A percentile compares a stretch with the other conserved stretches of the same genome.
phyloP scores from a whole-genome alignment of 2,113 vertebrate species.

The Neolamprologus cancellatus region DNA sequence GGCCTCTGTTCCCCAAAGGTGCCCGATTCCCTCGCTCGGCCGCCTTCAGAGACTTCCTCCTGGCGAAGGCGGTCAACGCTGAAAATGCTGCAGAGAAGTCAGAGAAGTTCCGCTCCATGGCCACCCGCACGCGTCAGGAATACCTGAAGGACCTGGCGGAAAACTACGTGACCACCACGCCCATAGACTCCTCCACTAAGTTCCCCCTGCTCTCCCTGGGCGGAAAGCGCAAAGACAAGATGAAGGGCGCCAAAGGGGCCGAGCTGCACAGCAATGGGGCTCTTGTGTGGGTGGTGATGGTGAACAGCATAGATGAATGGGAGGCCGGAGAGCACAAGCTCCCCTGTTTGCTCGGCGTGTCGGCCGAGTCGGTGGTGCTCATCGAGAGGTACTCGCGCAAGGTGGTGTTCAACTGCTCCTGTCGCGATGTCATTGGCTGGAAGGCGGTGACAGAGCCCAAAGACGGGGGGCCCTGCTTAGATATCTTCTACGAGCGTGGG shows the following conservation, averaged over 20 bases:
- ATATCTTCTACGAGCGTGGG: slow-evolving; percentile 83
- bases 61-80: slow-evolving; percentile 86
- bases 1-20: slow-evolving; percentile 79
- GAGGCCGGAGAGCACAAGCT: slow-evolving; percentile 54
- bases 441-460: slow-evolving; percentile 71
- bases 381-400: slow-evolving; percentile 74
- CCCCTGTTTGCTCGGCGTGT: slow-evolving; percentile 81
- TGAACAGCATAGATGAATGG: slow-evolving; percentile 38
- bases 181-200: slow-evolving; percentile 85
- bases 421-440: slow-evolving; percentile 87
- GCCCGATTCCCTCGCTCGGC: slow-evolving; percentile 75
- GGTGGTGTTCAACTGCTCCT: slow-evolving; percentile 85
- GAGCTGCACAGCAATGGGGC: slow-evolving; percentile 85
- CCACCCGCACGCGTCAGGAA: slow-evolving; percentile 85
- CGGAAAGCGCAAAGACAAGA: slow-evolving; percentile 77
- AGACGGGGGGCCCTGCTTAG: slow-evolving; percentile 69
- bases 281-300: slow-evolving; percentile 81
- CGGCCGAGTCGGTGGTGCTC: slow-evolving; percentile 82
- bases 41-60: slow-evolving; percentile 83
- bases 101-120: slow-evolving; percentile 89
- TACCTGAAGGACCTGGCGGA: slow-evolving; percentile 87
- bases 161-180: slow-evolving; percentile 85
- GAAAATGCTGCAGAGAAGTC: slow-evolving; percentile 86
- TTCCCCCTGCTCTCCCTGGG: slow-evolving; percentile 82
- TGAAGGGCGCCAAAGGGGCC: slow-evolving; percentile 72